Evolutionary conservation across 2,888 invertebrate species (phyloP), one percentile per base, ranked within the genome.

Genomic region (Diadegma fenestrale): DNA sequence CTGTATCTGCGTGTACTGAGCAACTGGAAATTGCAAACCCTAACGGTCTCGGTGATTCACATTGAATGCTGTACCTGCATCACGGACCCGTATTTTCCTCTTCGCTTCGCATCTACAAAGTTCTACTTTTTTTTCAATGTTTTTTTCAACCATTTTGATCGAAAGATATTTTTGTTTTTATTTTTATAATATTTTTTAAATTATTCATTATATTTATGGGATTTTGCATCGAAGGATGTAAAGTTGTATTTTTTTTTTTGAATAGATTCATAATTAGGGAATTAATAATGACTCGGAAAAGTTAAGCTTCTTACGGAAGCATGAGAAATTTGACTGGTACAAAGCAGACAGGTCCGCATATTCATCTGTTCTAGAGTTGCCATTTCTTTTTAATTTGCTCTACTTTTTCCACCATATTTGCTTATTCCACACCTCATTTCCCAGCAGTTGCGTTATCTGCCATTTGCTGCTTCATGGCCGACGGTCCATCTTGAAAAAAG

Each of bases 381-480:
- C 26, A 26, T 26, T 12, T 26, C 14, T 14, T 26, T 58, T 26
- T 4, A 26, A 22, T 58, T 58, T 26, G 26, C 14, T 12, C 14
- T 0, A 37, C 37, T 37, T 37, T 37, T 37, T 37, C 37, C 7
- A 8, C 37, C 37, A 37, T 51, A 51, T n/a, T 51, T 30, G 30
- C 51, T 48, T 37, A 22, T 48, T 64, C 10, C 33, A 30, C 12
- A 7, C 12, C 64, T 64, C 76, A 64, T 76, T 22, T 51, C 33
- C 22, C 45, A 22, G 8, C 17, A 76, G 19, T 76, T 76, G 48
- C 19, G 45, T 22, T 64, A 48, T 48, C 26, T 33, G 48, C 48
- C 63, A 33, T 19, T 45, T 19, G 22, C 66, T 51, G 22, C 64
- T 76, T 51, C 48, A 64, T 76, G 61, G 58, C 80, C 58, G 37